A percentile compares a stretch with the other conserved stretches of the same genome.
Evolutionary conservation across 2,113 vertebrate species (phyloP).

Genomic region (Arenaria interpres): DNA sequence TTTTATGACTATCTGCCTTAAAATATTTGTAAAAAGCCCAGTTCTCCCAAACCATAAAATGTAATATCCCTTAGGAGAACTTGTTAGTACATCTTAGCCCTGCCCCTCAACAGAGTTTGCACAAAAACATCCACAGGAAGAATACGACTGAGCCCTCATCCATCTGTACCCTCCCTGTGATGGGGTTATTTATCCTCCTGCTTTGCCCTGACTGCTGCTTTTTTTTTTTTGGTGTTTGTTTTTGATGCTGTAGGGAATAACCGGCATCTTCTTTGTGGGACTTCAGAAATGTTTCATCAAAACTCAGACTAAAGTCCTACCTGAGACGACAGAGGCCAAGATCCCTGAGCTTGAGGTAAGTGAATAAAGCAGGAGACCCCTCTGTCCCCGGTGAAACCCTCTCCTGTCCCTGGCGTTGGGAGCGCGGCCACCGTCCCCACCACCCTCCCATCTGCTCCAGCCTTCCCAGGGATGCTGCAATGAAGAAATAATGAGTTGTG

Average conservation of each 20-base stretch:
- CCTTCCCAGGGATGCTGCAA: background rate
- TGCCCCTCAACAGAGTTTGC: background rate
- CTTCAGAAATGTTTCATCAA: constrained; percentile 85
- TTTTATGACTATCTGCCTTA: constrained; percentile 14
- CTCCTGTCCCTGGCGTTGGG: background rate
- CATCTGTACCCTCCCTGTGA: background rate
- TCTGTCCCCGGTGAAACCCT: background rate
- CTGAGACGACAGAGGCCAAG: constrained; percentile 72
- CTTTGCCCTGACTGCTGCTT: background rate
- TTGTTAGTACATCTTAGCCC: background rate
- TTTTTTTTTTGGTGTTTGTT: background rate
- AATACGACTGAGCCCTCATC: background rate
- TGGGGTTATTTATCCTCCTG: background rate
- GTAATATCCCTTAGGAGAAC: constrained; percentile 26
- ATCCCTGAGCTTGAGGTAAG: constrained; percentile 78
- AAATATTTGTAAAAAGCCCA: constrained; percentile 41
- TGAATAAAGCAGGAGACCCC: background rate
- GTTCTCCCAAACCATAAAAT: constrained; percentile 33
- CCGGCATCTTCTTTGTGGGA: constrained; percentile 82
- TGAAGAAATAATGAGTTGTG: constrained; percentile 34
- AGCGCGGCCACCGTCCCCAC: rapidly evolving
- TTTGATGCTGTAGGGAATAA: constrained; percentile 76
- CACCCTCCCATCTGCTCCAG: background rate
- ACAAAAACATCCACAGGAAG: background rate
- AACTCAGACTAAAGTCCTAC: constrained; percentile 81